A percentile compares a stretch with the other conserved stretches of the same genome.
These are phyloP conservation scores for Gobiocypris rarus DNA, from an alignment of 2,113 vertebrate species.

Conservation along the genomic window DNA sequence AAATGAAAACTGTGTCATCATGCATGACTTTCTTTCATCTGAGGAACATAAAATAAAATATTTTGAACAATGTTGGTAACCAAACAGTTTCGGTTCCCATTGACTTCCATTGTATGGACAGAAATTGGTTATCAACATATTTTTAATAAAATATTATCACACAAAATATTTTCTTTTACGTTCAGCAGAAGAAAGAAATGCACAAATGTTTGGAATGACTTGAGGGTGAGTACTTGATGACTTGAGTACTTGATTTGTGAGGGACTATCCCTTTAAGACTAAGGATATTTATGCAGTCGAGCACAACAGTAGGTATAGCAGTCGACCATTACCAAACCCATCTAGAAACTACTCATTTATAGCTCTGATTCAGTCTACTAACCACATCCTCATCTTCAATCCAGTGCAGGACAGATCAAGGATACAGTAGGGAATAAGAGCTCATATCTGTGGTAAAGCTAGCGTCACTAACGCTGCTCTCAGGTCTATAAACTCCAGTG, in stretches of 20 bases:
- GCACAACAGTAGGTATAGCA: not conserved
- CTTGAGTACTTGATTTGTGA: not conserved
- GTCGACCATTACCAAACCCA: not conserved
- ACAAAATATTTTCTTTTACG: not conserved
- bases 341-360: not conserved
- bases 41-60: not conserved
- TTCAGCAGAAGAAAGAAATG: not conserved
- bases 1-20: not conserved
- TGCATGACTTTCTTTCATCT: not conserved
- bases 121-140: not conserved
- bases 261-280: not conserved
- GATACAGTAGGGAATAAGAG: conserved; percentile 55
- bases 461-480: conserved; percentile 62
- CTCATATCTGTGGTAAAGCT: conserved; percentile 49
- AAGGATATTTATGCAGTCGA: not conserved
- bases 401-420: conserved; percentile 39
- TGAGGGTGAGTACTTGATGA: not conserved
- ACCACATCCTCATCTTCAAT: conserved; percentile 13
- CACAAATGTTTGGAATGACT: not conserved
- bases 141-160: too few species aligned
- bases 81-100: not conserved
- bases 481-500: conserved; percentile 64
- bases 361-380: not conserved
- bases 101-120: not conserved
- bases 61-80: not conserved